Conservation (phyloP, 1,140 invertebrate species). For the Drosophila dunni region DNA sequence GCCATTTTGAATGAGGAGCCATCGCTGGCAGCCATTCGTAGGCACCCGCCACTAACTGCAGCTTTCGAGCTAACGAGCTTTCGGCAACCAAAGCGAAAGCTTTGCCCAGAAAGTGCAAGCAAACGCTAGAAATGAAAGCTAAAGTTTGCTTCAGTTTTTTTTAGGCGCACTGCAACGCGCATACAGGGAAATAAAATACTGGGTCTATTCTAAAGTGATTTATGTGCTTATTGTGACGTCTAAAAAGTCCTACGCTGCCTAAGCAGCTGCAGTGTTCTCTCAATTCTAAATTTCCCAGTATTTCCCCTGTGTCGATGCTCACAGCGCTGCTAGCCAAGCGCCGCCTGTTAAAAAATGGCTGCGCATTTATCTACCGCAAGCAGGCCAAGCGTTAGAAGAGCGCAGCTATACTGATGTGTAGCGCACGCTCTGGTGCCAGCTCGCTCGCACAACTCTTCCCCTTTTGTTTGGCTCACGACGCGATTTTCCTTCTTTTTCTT, state of each 20-base stretch:
- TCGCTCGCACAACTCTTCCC: slow-evolving; percentile 17
- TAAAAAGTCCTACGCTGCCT: too few species aligned
- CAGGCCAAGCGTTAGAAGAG: slow-evolving; percentile 30
- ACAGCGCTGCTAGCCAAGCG: slow-evolving; percentile 39
- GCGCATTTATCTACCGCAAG: slow-evolving; percentile 66
- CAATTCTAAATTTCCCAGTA: slow-evolving; percentile 68
- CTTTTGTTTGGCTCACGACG: not conserved
- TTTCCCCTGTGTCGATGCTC: slow-evolving; percentile 48
- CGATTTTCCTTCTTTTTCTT: slow-evolving; percentile 19
- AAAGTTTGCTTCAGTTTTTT: slow-evolving; percentile 8
- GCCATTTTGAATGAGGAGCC: slow-evolving; percentile 60
- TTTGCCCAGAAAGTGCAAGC: slow-evolving; percentile 45
- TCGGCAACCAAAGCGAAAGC: slow-evolving; percentile 41
- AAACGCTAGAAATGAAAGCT: slow-evolving; percentile 36
- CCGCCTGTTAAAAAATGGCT: slow-evolving; percentile 79
- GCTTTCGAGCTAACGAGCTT: slow-evolving; percentile 52
- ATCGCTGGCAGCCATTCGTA: slow-evolving; percentile 22
- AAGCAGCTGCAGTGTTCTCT: not conserved
- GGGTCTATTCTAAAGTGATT: not conserved
- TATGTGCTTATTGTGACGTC: not conserved
- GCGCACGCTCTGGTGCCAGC: slow-evolving; percentile 23
- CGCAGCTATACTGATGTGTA: slow-evolving; percentile 6
- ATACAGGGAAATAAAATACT: slow-evolving; percentile 14
- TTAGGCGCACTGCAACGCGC: slow-evolving; percentile 19
- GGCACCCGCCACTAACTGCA: slow-evolving; percentile 44